Conservation (phyloP, 2,113 vertebrate species). For the Calyptommatus sinebrachiatus region DNA sequence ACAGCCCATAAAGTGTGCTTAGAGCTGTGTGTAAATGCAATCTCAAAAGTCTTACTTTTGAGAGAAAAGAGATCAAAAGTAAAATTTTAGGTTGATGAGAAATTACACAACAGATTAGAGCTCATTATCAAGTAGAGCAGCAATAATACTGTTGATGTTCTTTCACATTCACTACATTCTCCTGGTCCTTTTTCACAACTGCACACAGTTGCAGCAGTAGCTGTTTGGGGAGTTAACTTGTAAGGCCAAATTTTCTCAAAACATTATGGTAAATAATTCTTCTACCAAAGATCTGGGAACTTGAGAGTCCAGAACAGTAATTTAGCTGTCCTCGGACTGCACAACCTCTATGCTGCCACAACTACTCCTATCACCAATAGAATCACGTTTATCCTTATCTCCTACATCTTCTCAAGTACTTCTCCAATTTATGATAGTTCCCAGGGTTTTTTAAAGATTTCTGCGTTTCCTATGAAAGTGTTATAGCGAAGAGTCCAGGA, state of each 20-base stretch:
- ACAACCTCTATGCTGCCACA: no score
- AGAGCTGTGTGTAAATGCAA: background rate
- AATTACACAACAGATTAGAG: background rate
- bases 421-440: no score
- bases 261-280: background rate
- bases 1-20: background rate
- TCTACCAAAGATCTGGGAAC: no score
- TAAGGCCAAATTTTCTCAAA: background rate
- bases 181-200: background rate
- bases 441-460: no score
- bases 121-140: background rate
- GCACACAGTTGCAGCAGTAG: background rate
- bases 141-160: background rate
- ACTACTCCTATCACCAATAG: no score
- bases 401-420: no score
- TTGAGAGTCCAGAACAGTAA: no score
- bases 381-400: no score
- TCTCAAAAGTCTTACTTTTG: background rate
- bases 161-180: no score
- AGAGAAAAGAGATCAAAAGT: background rate
- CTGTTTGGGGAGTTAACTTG: background rate
- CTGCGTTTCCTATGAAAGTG: no score
- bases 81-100: background rate
- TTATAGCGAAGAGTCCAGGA: no score
- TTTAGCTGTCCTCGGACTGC: no score